These are phyloP conservation scores for Eupithecia abbreviata DNA, from an alignment of 2,888 invertebrate genomes.

Conservation along the genomic window DNA sequence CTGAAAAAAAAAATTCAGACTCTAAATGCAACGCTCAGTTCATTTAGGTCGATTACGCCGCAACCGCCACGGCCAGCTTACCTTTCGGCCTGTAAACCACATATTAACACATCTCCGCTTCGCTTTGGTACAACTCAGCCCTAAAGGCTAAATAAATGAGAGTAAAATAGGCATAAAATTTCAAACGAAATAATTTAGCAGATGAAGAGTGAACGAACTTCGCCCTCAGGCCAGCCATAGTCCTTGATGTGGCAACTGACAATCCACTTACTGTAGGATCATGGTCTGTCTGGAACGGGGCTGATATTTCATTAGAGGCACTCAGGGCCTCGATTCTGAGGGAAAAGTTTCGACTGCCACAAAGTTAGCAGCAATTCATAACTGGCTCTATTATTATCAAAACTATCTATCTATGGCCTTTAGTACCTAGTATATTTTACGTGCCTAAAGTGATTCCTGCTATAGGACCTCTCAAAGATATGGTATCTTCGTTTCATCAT, in stretches of 20 bases:
- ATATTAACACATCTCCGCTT: background rate
- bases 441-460: too few relatives aligned
- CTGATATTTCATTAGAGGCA: slow-evolving; percentile 25
- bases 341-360: background rate
- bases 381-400: background rate
- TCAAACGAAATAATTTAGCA: slow-evolving; percentile 29
- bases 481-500: too few relatives aligned
- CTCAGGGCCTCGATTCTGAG: slow-evolving; percentile 8
- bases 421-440: too few relatives aligned
- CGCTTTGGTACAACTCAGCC: background rate
- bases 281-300: slow-evolving; percentile 17
- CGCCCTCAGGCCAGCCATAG: slow-evolving; percentile 33
- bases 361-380: background rate
- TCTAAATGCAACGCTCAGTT: too few relatives aligned
- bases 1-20: too few relatives aligned
- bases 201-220: slow-evolving; percentile 35
- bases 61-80: too few relatives aligned
- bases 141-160: background rate
- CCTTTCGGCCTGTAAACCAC: too few relatives aligned
- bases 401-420: too few relatives aligned
- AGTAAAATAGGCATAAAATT: slow-evolving; percentile 32
- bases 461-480: too few relatives aligned
- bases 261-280: slow-evolving; percentile 29
- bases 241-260: slow-evolving; percentile 24
- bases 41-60: too few relatives aligned